Percentiles rank a stretch among this genome's conserved stretches.
Conservation (phyloP, 2,797 vertebrate genomes). For the Paedocypris micromegethes region DNA sequence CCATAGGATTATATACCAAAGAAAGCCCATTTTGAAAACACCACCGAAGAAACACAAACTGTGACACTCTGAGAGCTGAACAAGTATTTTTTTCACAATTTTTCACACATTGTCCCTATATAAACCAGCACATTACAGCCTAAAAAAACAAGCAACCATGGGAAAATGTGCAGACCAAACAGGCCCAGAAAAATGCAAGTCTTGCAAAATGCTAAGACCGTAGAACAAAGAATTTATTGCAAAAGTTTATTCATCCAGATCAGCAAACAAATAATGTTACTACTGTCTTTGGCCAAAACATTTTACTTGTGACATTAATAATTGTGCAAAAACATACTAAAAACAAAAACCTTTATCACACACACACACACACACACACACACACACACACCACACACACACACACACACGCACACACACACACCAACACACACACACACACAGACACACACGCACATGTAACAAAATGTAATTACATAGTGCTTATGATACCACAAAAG, state of each 20-base stretch:
- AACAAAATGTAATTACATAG: no score
- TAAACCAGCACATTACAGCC: slow-evolving; percentile 2
- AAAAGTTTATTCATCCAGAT: not conserved
- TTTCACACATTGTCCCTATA: not conserved
- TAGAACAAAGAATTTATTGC: not conserved
- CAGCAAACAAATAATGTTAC: no score
- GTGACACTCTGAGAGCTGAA: slow-evolving; percentile 10
- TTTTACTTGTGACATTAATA: not conserved
- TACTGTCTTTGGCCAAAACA: slow-evolving; percentile 2
- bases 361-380: no score
- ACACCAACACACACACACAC: no score
- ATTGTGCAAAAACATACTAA: no score
- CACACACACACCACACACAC: no score
- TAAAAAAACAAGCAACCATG: not conserved
- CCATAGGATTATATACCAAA: no score
- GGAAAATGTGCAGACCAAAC: slow-evolving; percentile 1
- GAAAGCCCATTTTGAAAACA: not conserved
- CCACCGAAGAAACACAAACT: slow-evolving; percentile 3
- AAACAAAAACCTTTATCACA: no score
- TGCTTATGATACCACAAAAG: no score
- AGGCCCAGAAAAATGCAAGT: not conserved
- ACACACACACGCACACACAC: no score
- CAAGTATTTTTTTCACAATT: slow-evolving; percentile 10
- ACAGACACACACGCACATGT: no score
- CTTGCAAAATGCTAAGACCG: slow-evolving; percentile 18